Evolutionary conservation across 1,140 invertebrate genomes (phyloP), one percentile per base, ranked within the genome.

Genomic region (Mamestra configurata): DNA sequence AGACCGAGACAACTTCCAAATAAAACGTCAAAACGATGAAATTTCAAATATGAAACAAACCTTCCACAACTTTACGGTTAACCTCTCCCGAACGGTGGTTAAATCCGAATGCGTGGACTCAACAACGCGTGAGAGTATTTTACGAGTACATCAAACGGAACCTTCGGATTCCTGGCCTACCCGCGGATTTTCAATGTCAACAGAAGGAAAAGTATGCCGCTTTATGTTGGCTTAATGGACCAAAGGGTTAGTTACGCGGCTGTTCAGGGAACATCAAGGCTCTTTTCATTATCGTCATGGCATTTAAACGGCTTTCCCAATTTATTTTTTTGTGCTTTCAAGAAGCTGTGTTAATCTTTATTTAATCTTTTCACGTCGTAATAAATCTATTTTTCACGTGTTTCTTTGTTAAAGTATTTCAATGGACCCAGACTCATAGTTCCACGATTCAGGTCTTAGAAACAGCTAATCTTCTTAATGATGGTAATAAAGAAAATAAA

Each of bases 141-240:
- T 73, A 76, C 22, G 22, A 61, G 55, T 61, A 64, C 37, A 76
- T 76, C 55, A 61, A 46, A 46, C 55, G 59, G 24, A 46, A n/a
- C 55, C 57, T 61, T 61, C 40, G 20, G 13, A 57, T 73, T 37
- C 51, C 37, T 10, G 8, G 59, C 27, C 59, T n/a, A 20, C 22
- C 18, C 27, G 13, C 7, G 22, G 20, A 13, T 46, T 61, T 76
- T 76, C 73, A 76, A 76, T 76, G 73, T 76, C 73, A 76, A 57
- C 68, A 15, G 13, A 31, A 20, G 40, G 57, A 46, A 64, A 61
- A 76, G n/a, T 64, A 31, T 61, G 18, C 7, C 20, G 1, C 13
- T 73, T 59, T 59, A 15, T 57, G 20, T 40, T 1, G n/a, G 11
- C 40, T 22, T 76, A 61, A 61, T 76, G 35, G 55, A 76, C 40